Evolutionary conservation across 2,888 invertebrate species (phyloP).

Genomic region (Campopleginae sp.): DNA sequence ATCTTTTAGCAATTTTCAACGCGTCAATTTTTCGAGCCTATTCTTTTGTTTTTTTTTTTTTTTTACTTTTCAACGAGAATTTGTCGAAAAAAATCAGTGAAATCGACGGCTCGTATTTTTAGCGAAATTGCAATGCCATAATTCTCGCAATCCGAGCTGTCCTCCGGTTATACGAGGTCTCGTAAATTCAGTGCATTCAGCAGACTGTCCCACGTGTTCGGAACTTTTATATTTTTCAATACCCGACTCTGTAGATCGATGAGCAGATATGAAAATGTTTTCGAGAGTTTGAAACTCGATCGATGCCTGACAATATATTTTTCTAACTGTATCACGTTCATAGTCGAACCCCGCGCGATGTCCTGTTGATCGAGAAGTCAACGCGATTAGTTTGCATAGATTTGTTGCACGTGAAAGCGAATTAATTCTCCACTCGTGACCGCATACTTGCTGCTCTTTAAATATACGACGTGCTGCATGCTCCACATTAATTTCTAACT

Average conservation of each 20-base stretch:
- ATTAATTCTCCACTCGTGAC: constrained; percentile 42
- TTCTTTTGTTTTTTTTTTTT: background rate
- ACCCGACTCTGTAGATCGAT: background rate
- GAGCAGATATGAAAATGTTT: background rate
- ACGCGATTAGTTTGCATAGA: constrained; percentile 19
- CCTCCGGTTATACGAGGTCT: background rate
- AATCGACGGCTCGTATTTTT: background rate
- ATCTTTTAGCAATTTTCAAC: background rate
- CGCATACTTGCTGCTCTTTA: constrained; percentile 33
- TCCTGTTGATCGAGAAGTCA: background rate
- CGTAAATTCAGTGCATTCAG: constrained; percentile 1
- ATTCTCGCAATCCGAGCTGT: background rate
- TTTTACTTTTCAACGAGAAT: background rate
- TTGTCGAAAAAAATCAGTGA: background rate
- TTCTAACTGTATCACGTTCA: background rate
- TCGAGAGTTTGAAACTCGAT: background rate
- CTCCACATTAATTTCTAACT: constrained; percentile 45
- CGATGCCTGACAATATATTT: background rate
- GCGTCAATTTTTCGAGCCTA: background rate
- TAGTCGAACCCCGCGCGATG: background rate
- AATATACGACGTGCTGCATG: constrained; percentile 17
- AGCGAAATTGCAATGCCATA: constrained; percentile 7
- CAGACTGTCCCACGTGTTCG: background rate
- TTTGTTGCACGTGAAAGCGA: constrained; percentile 57
- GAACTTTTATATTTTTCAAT: background rate